phyloP scores from a whole-genome alignment of 2,113 vertebrate genomes.

The Platysteira castanea region DNA sequence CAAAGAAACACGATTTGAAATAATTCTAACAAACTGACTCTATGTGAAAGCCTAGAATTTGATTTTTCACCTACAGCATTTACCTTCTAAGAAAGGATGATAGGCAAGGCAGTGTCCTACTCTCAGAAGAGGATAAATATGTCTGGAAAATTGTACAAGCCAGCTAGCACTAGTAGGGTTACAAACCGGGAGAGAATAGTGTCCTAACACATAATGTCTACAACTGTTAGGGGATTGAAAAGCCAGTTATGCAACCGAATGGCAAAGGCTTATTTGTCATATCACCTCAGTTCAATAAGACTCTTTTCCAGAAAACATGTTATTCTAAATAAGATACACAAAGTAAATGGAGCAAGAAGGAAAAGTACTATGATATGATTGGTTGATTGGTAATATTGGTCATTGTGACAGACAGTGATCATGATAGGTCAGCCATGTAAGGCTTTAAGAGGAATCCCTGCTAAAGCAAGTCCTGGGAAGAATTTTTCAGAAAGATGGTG shows the following conservation, averaged over 20 bases:
- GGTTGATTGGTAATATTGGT: neutral
- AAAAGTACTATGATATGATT: neutral
- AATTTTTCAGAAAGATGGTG: neutral
- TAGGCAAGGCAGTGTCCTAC: neutral
- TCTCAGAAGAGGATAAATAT: neutral
- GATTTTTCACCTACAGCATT: neutral
- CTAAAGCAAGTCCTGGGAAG: neutral
- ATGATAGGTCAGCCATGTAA: neutral
- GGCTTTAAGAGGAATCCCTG: neutral
- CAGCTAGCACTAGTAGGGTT: neutral
- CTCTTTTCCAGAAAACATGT: neutral
- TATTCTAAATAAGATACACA: neutral
- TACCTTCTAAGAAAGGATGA: neutral
- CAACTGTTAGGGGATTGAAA: neutral
- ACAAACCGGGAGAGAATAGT: neutral
- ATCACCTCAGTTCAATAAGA: neutral
- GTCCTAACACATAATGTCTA: neutral
- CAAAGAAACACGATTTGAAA: neutral
- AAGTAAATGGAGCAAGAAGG: neutral
- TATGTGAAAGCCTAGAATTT: neutral
- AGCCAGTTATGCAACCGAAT: neutral
- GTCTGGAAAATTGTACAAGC: neutral
- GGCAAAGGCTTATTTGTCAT: neutral
- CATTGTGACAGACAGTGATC: neutral
- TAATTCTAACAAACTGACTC: neutral